Conservation (phyloP, 2,888 invertebrate genomes). For the Ptilodon capucinus region DNA sequence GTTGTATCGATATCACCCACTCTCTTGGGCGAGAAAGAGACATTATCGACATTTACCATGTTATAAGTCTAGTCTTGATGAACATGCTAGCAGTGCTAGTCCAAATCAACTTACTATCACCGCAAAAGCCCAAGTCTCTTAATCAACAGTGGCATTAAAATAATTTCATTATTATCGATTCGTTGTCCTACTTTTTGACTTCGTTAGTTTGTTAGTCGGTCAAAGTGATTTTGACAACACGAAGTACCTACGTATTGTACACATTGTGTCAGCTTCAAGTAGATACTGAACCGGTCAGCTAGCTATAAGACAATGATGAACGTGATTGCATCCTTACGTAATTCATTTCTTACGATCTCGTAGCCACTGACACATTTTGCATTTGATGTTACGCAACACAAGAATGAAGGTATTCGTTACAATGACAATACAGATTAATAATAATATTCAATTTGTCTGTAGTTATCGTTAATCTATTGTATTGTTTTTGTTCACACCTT, state of each 20-base stretch:
- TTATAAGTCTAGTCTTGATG: too few species aligned
- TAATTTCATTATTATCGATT: too few species aligned
- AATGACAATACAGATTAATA: conserved; percentile 15
- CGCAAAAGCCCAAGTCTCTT: too few species aligned
- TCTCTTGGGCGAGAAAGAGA: too few species aligned
- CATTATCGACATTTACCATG: too few species aligned
- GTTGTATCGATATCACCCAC: too few species aligned
- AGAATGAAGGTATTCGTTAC: conserved; percentile 13
- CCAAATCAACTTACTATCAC: too few species aligned
- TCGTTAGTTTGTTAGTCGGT: not conserved
- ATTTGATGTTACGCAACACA: conserved; percentile 33
- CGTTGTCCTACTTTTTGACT: too few species aligned
- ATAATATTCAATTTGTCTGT: not conserved
- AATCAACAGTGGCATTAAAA: too few species aligned
- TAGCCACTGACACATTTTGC: conserved; percentile 39
- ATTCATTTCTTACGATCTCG: conserved; percentile 43
- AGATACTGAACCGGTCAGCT: conserved; percentile 40
- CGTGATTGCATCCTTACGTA: conserved; percentile 46
- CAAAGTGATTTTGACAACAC: not conserved
- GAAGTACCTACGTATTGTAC: conserved; percentile 10
- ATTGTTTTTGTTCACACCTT: not conserved
- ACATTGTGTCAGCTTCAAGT: conserved; percentile 26
- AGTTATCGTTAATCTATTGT: not conserved
- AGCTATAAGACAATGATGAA: conserved; percentile 46
- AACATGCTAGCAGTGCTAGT: too few species aligned